These are phyloP conservation scores for Ailurus styani DNA, from an alignment of 2,113 vertebrate genomes.

Conservation along the genomic window DNA sequence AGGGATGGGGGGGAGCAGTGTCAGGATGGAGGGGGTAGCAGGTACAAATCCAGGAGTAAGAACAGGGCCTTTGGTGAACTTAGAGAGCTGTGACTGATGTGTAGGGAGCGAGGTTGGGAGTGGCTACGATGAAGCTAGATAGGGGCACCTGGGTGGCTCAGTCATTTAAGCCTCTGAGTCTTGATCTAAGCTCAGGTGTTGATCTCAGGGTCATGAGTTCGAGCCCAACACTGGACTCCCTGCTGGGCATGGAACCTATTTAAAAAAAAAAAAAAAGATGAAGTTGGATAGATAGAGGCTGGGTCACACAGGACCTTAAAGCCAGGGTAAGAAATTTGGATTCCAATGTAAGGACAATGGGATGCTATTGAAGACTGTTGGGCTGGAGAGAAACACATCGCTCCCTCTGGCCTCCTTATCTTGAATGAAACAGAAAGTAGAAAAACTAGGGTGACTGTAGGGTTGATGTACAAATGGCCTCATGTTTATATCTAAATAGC, in stretches of 20 bases:
- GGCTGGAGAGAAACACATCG: neutral
- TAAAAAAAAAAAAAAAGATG: neutral
- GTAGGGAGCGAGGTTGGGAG: neutral
- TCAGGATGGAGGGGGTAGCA: neutral
- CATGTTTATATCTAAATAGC: neutral
- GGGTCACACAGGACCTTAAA: neutral
- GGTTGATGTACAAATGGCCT: neutral
- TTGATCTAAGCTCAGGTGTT: neutral
- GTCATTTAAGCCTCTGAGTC: neutral
- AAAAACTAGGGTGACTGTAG: neutral
- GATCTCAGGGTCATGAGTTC: neutral
- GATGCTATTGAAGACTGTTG: neutral
- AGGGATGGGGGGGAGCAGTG: neutral
- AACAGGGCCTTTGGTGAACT: neutral
- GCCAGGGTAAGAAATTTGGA: neutral
- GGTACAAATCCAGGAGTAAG: too few species aligned
- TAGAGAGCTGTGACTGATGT: neutral
- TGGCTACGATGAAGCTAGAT: neutral
- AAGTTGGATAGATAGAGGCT: neutral
- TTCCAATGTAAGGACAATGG: neutral
- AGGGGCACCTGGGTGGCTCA: neutral
- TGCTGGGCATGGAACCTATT: neutral
- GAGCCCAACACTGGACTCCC: neutral
- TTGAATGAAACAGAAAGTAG: neutral
- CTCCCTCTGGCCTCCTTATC: neutral